phyloP scores from a whole-genome alignment of 1,140 invertebrate species.

The Drosophila punjabiensis region DNA sequence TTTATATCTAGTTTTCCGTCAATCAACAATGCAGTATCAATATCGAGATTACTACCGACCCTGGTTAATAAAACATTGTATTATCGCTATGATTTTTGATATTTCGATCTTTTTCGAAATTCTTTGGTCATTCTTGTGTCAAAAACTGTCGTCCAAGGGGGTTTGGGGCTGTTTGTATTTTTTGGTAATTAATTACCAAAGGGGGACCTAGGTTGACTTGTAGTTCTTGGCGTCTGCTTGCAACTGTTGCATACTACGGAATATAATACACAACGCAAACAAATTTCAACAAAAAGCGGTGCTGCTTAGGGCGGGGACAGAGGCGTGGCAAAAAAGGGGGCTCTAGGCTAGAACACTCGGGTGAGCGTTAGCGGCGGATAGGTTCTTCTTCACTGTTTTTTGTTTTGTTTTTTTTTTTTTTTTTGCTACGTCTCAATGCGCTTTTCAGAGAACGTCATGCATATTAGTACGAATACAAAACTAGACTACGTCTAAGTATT shows the following conservation, averaged over 20 bases:
- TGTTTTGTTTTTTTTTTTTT: constrained; percentile 11
- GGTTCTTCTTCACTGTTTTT: constrained; percentile 8
- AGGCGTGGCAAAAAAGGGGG: constrained; percentile 29
- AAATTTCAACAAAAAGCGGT: constrained; percentile 64
- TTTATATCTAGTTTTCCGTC: too few species aligned
- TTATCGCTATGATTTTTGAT: background rate
- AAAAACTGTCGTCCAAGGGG: constrained; percentile 12
- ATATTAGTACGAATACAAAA: constrained; percentile 59
- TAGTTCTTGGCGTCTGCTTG: constrained; percentile 46
- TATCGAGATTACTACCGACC: too few species aligned
- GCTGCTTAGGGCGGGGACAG: constrained; percentile 38
- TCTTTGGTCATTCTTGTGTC: background rate
- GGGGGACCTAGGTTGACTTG: constrained; percentile 2
- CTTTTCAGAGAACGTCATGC: constrained; percentile 61
- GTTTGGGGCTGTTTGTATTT: background rate
- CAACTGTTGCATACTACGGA: constrained; percentile 64
- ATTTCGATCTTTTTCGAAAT: background rate
- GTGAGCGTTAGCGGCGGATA: constrained; percentile 29
- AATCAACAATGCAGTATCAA: too few species aligned
- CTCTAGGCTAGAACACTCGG: constrained; percentile 23
- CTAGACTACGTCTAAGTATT: constrained; percentile 63
- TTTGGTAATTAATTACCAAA: constrained; percentile 16
- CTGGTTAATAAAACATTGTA: too few species aligned
- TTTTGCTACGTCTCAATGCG: constrained; percentile 54
- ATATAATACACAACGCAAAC: constrained; percentile 65